Evolutionary conservation across 1,140 invertebrate genomes (phyloP).

Genomic region (Drosophila erecta): DNA sequence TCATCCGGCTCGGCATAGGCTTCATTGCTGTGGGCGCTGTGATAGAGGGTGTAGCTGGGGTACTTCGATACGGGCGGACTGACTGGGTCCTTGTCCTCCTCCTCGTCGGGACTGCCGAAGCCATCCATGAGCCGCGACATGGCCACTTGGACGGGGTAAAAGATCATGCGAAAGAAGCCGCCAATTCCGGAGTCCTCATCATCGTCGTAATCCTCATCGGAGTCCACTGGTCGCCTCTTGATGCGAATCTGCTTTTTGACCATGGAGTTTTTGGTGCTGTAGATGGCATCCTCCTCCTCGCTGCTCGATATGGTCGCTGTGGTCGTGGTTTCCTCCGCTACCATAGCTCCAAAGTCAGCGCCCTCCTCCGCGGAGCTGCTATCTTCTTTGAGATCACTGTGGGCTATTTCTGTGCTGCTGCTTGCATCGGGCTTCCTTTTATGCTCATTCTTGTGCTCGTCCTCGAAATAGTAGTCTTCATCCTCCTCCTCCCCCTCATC

Average conservation of each 20-base stretch:
- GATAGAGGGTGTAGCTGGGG: conserved; percentile 76
- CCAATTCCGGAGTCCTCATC: conserved; percentile 54
- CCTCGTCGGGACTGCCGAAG: conserved; percentile 31
- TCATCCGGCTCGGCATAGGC: conserved; percentile 19
- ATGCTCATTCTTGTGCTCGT: conserved; percentile 3
- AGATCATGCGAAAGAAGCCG: conserved; percentile 78
- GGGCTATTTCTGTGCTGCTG: background rate
- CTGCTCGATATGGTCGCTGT: background rate
- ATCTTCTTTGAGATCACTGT: conserved; percentile 29
- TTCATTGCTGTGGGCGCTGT: conserved; percentile 68
- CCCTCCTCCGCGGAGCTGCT: conserved; percentile 75
- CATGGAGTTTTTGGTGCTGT: conserved; percentile 53
- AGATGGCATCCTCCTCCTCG: conserved; percentile 18
- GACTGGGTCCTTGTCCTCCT: conserved; percentile 36
- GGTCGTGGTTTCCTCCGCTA: conserved; percentile 35
- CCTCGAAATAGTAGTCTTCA: conserved; percentile 40
- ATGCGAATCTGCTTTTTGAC: conserved; percentile 71
- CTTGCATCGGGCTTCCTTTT: background rate
- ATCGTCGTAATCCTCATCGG: conserved; percentile 54
- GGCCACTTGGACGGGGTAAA: conserved; percentile 77
- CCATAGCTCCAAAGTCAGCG: conserved; percentile 75
- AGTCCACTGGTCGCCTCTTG: conserved; percentile 48
- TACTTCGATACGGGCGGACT: conserved; percentile 28
- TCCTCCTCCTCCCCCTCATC: conserved; percentile 29
- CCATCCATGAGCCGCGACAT: conserved; percentile 71